Conservation (phyloP, 2,888 invertebrate genomes). For the Fabriciana adippe region DNA sequence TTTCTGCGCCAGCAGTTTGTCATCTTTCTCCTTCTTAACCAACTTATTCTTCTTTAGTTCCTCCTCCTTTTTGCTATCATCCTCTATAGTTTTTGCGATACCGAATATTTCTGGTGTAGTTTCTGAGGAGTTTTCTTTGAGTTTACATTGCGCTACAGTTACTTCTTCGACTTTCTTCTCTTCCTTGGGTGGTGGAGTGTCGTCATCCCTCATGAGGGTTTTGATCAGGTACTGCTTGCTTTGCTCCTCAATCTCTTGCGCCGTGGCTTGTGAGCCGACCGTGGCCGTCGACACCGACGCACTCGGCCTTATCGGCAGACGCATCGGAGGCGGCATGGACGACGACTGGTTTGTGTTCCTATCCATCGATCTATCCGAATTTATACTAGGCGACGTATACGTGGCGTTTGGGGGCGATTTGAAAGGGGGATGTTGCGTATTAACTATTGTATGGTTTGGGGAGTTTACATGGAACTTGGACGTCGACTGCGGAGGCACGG, state of each 20-base stretch:
- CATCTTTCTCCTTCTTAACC: slow-evolving; percentile 56
- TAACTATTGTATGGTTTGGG: slow-evolving; percentile 44
- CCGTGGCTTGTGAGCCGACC: slow-evolving; percentile 73
- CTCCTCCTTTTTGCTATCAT: slow-evolving; percentile 54
- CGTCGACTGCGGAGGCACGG: slow-evolving; percentile 54
- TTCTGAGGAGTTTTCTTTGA: slow-evolving; percentile 63
- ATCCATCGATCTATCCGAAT: slow-evolving; percentile 36
- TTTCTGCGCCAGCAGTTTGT: slow-evolving; percentile 62
- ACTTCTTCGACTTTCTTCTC: slow-evolving; percentile 81
- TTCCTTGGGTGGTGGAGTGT: slow-evolving; percentile 86
- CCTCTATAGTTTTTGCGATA: slow-evolving; percentile 72
- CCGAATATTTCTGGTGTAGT: slow-evolving; percentile 80
- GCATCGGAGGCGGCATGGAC: slow-evolving; percentile 68
- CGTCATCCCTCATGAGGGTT: slow-evolving; percentile 93
- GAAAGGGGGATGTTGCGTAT: slow-evolving; percentile 47
- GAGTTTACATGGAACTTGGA: slow-evolving; percentile 48
- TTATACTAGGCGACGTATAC: slow-evolving; percentile 42
- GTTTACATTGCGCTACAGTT: slow-evolving; percentile 70
- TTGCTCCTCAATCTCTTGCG: slow-evolving; percentile 84
- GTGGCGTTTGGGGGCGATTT: slow-evolving; percentile 55
- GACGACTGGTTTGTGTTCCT: slow-evolving; percentile 41
- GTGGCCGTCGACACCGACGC: slow-evolving; percentile 68
- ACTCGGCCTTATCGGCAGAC: slow-evolving; percentile 59
- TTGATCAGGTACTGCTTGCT: slow-evolving; percentile 93
- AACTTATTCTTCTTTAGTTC: slow-evolving; percentile 52